Evolutionary conservation across 2,797 vertebrate species (phyloP).

Genomic region (Semaprochilodus insignis): DNA sequence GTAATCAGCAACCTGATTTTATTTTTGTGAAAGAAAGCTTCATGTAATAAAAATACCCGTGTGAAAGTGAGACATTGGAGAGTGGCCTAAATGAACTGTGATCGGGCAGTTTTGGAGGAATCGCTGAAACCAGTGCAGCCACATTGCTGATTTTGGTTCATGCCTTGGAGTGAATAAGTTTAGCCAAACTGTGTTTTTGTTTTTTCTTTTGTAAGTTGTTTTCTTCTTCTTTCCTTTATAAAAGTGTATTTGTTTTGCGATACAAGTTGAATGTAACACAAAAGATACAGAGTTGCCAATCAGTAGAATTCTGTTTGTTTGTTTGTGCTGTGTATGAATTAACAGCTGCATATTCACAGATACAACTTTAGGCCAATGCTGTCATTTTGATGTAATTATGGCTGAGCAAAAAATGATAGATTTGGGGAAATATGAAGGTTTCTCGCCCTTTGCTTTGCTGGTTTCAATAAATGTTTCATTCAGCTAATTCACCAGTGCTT

Average conservation of each 20-base stretch:
- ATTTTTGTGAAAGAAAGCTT: neutral
- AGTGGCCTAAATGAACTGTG: constrained; percentile 16
- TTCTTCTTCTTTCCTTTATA: constrained; percentile 19
- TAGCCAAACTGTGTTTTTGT: constrained; percentile 23
- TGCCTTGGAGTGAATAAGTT: constrained; percentile 19
- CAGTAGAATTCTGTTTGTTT: constrained; percentile 15
- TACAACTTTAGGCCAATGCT: constrained; percentile 45
- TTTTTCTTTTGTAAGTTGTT: constrained; percentile 30
- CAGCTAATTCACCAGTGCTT: constrained; percentile 41
- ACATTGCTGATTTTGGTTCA: constrained; percentile 31
- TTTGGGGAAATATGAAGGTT: constrained; percentile 51
- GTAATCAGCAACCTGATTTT: constrained; percentile 15
- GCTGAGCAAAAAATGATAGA: constrained; percentile 35
- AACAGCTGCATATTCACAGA: constrained; percentile 43
- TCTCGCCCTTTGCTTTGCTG: constrained; percentile 50
- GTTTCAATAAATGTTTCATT: constrained; percentile 63
- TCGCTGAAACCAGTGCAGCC: constrained; percentile 22
- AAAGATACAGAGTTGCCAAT: constrained; percentile 36
- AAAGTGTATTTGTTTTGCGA: constrained; percentile 46
- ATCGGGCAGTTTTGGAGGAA: neutral
- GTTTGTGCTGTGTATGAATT: constrained; percentile 49
- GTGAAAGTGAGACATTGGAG: constrained; percentile 32
- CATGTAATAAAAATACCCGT: constrained; percentile 10
- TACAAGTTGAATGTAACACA: constrained; percentile 40
- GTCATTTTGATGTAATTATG: constrained; percentile 54